phyloP scores from a whole-genome alignment of 1,140 invertebrate genomes.

The Drosophila equinoxialis region DNA sequence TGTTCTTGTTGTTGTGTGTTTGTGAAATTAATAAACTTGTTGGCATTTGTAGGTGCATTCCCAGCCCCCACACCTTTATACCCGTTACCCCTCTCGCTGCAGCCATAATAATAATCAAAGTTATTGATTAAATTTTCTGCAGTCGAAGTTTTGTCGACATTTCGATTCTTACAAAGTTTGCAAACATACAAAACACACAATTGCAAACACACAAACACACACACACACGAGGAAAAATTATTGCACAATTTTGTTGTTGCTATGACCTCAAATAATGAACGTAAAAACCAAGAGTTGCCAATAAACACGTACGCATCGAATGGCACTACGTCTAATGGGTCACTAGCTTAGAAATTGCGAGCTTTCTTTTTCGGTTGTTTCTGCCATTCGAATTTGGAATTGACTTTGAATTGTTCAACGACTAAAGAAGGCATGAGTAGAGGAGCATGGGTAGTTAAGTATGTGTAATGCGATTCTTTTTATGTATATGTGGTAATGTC shows the following conservation, averaged over 20 bases:
- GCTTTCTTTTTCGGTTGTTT: slow-evolving; percentile 27
- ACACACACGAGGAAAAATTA: slow-evolving; percentile 37
- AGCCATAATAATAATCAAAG: slow-evolving; percentile 58
- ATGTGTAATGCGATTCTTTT: neutral
- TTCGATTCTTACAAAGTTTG: slow-evolving; percentile 37
- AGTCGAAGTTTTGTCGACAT: slow-evolving; percentile 32
- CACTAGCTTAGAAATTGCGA: slow-evolving; percentile 41
- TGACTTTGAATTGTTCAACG: slow-evolving; percentile 43
- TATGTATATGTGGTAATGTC: neutral
- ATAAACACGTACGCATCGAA: slow-evolving; percentile 72
- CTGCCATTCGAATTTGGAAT: slow-evolving; percentile 30
- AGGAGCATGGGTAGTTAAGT: neutral
- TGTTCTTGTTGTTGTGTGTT: neutral
- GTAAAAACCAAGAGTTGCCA: slow-evolving; percentile 51
- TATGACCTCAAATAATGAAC: slow-evolving; percentile 63
- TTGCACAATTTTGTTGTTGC: slow-evolving; percentile 55
- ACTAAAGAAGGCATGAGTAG: neutral
- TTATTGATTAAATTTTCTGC: slow-evolving; percentile 64
- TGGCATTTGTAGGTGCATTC: slow-evolving; percentile 19
- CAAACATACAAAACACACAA: slow-evolving; percentile 9
- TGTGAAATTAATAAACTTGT: slow-evolving; percentile 63
- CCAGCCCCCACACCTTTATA: neutral
- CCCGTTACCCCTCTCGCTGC: neutral
- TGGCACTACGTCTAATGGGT: slow-evolving; percentile 51
- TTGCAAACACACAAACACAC: slow-evolving; percentile 2